phyloP scores from a whole-genome alignment of 1,140 invertebrate species.

The Tetramorium simillimum region DNA sequence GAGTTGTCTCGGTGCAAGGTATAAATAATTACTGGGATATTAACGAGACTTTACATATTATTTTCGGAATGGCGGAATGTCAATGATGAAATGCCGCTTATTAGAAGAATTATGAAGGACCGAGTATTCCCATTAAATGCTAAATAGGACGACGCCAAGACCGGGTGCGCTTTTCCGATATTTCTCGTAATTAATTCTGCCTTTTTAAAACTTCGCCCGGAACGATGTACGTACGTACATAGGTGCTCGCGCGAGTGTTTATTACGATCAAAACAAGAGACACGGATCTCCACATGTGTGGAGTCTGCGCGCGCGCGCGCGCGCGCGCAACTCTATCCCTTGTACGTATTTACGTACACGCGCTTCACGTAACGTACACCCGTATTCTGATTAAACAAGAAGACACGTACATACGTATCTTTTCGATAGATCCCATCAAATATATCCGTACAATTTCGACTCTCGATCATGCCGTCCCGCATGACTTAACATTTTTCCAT shows the following conservation, averaged over 20 bases:
- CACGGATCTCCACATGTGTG: neutral
- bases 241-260: neutral
- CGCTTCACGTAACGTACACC: neutral
- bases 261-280: conserved; percentile 44
- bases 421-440: neutral
- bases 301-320: conserved; percentile 51
- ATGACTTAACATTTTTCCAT: neutral
- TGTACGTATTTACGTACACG: neutral
- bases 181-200: conserved; percentile 1
- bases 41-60: neutral
- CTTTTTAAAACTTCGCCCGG: neutral
- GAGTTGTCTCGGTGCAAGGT: neutral
- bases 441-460: neutral
- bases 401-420: neutral
- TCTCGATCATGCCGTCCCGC: neutral
- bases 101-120: neutral
- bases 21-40: neutral
- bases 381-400: neutral
- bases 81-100: neutral
- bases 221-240: neutral
- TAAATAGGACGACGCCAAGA: neutral
- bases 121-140: neutral
- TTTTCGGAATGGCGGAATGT: neutral
- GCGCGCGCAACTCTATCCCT: neutral
- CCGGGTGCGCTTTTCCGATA: neutral